These are phyloP conservation scores for Hippolais icterina DNA, from an alignment of 2,113 vertebrate species.

Conservation along the genomic window DNA sequence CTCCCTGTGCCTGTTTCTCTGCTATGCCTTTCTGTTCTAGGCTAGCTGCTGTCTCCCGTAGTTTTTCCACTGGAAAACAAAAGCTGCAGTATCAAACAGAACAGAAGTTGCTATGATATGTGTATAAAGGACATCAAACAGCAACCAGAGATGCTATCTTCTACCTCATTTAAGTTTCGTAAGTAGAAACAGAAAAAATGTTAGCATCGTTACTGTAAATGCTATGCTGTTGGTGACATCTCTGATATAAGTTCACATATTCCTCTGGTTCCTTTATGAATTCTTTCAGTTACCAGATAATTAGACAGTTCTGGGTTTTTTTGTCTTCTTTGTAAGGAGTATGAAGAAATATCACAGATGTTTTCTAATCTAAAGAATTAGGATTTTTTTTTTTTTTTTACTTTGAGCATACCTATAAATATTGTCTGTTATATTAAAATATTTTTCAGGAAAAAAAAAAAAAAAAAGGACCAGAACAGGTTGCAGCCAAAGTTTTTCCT, in stretches of 20 bases:
- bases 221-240: not conserved
- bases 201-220: not conserved
- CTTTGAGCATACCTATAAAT: not conserved
- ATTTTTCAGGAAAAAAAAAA: not conserved
- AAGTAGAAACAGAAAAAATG: not conserved
- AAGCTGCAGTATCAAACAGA: not conserved
- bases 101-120: not conserved
- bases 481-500: not conserved
- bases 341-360: not conserved
- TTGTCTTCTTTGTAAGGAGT: not conserved
- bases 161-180: not conserved
- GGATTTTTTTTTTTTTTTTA: not conserved
- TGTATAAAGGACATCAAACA: not conserved
- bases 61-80: not conserved
- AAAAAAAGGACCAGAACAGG: not conserved
- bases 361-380: not conserved
- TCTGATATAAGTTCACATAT: not conserved
- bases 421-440: not conserved
- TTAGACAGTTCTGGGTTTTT: not conserved
- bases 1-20: not conserved
- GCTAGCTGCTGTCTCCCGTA: not conserved
- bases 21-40: not conserved
- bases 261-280: not conserved
- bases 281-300: not conserved
- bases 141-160: not conserved